A percentile compares a stretch with the other conserved stretches of the same genome.
Conservation (phyloP, 1,140 invertebrate species). For the Aethina tumida region DNA sequence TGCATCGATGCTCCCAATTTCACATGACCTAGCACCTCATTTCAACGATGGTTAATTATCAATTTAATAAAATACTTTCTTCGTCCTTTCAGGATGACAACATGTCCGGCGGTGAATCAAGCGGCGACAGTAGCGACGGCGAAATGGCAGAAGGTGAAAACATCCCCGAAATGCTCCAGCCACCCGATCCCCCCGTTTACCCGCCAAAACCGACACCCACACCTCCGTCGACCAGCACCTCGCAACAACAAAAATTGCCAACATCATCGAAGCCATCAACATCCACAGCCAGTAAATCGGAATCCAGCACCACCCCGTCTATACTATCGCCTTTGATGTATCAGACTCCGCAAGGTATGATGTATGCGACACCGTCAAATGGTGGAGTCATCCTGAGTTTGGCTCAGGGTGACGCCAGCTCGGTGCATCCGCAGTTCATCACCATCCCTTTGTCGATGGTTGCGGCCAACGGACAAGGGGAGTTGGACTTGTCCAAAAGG, state of each 20-base stretch:
- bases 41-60: too few species aligned
- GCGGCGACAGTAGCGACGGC: slow-evolving; percentile 30
- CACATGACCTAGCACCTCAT: too few species aligned
- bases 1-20: too few species aligned
- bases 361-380: slow-evolving; percentile 34
- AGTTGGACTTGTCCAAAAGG: slow-evolving; percentile 37
- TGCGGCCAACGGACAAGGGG: slow-evolving; percentile 37
- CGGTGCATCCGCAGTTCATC: slow-evolving; percentile 45
- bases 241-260: slow-evolving; percentile 10
- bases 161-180: slow-evolving; percentile 18
- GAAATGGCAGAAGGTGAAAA: slow-evolving; percentile 25
- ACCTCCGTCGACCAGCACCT: slow-evolving; percentile 13
- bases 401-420: slow-evolving; percentile 23
- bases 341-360: slow-evolving; percentile 34
- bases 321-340: slow-evolving; percentile 31
- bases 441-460: slow-evolving; percentile 50
- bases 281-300: slow-evolving; percentile 9
- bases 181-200: slow-evolving; percentile 17
- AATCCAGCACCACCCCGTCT: slow-evolving; percentile 9
- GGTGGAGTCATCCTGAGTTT: slow-evolving; percentile 34
- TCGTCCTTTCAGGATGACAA: slow-evolving; percentile 33
- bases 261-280: slow-evolving; percentile 9
- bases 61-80: too few species aligned
- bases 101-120: slow-evolving; percentile 31
- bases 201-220: slow-evolving; percentile 15